Evolutionary conservation across 2,113 vertebrate species (phyloP).

Genomic region (Columbina picui): DNA sequence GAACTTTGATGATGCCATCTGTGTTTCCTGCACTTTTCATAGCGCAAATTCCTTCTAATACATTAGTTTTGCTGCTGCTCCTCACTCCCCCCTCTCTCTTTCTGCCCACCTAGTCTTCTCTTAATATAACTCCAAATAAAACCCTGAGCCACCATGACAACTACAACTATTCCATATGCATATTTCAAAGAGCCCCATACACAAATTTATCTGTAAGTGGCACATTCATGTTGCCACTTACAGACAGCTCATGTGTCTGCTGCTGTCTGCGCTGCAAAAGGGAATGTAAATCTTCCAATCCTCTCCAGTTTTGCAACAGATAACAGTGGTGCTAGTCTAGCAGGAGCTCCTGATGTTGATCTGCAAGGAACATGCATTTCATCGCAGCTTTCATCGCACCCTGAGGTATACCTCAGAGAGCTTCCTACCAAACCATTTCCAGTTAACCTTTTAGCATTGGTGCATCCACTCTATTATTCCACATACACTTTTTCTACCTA

Average conservation of each 20-base stretch:
- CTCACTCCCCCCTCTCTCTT: not conserved
- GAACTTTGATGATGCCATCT: not conserved
- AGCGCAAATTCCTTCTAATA: not conserved
- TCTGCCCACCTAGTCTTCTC: not conserved
- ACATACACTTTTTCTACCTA: not conserved
- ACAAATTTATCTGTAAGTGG: not conserved
- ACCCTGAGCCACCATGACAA: not conserved
- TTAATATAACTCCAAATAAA: not conserved
- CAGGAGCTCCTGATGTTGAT: not conserved
- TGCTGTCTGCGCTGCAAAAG: not conserved
- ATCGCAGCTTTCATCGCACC: not conserved
- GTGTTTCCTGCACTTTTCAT: not conserved
- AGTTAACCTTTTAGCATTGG: not conserved
- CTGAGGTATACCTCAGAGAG: not conserved
- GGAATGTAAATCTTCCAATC: not conserved
- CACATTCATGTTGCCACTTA: not conserved
- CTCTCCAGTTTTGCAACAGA: not conserved
- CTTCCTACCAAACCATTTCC: not conserved
- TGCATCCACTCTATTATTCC: rapidly evolving
- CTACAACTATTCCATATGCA: not conserved
- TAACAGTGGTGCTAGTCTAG: not conserved
- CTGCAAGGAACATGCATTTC: not conserved
- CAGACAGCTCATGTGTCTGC: not conserved
- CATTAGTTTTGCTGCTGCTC: not conserved
- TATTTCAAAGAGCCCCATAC: not conserved